Base-by-base conservation (phyloP, 2,888 invertebrate species). In the Dimorphilus gyrociliatus region DNA sequence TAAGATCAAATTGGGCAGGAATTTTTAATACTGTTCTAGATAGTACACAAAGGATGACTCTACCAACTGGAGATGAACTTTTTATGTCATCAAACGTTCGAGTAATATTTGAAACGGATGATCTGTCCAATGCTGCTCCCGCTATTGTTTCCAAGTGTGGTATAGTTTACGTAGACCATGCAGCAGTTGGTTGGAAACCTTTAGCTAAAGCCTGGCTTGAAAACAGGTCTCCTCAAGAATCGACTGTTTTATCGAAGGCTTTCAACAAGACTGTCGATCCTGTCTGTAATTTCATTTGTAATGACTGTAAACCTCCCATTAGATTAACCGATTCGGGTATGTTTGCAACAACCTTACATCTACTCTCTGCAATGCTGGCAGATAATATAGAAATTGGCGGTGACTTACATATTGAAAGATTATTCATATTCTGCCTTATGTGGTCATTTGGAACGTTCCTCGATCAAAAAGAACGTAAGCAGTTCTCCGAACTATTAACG, bases 341-440 rank as follows among this genome's bases (percentile, higher is more conserved):
- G 49, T 55, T 62, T 38, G 48, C 50, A 37, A 53, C 54, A 1
- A 56, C 55, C 34, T 47, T 62, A 5, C 48, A 51, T 13, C 41
- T 62, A 18, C 42, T 62, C 38, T 54, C 57, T 5, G 54, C 59
- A 37, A 61, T 62, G 56, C 41, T 62, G 41, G 53, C 55, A 12
- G 60, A 62, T 40, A 60, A 60, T 38, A 51, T 52, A 4, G 57
- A 60, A 44, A 50, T 61, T n/a, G 56, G 56, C 7, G 57, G 59
- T 19, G 58, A 60, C 36, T 41, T 54, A 7, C 61, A 60, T 41
- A 54, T 56, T 23, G 56, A 58, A 40, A 37, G 61, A 23, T 47
- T 62, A 8, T 62, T 49, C 36, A 42, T 62, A 19, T 62, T 61
- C 46, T 59, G 60, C 42, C 51, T 62, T 27, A 55, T 62, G 35